phyloP scores from a whole-genome alignment of 2,888 invertebrate species.

The Sinotaia quadrata region DNA sequence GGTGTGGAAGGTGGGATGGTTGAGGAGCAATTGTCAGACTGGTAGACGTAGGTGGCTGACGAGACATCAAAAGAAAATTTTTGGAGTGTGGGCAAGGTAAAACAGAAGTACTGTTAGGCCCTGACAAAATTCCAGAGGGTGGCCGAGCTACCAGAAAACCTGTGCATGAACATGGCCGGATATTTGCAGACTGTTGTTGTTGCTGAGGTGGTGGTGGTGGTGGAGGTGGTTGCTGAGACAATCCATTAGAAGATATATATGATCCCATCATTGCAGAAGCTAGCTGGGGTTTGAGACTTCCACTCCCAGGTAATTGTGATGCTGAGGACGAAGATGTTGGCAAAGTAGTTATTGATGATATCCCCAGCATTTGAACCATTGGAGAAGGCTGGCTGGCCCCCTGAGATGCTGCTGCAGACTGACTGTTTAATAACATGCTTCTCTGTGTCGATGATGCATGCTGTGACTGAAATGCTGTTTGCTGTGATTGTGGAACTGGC shows the following conservation, averaged over 20 bases:
- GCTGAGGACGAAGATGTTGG: neutral
- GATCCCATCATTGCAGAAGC: neutral
- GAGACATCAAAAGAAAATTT: no score
- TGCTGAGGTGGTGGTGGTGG: neutral
- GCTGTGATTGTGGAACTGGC: no score
- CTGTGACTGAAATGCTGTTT: no score
- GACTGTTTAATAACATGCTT: no score
- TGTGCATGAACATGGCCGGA: neutral
- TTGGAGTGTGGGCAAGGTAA: no score
- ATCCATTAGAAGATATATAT: neutral
- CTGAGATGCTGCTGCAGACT: neutral
- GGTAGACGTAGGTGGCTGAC: neutral
- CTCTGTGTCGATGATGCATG: no score
- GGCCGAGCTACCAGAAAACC: neutral
- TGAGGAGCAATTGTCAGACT: neutral
- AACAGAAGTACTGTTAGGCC: no score
- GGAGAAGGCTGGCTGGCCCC: neutral
- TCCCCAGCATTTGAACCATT: neutral
- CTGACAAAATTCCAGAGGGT: no score
- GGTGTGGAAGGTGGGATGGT: slow-evolving; percentile 4
- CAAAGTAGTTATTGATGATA: neutral
- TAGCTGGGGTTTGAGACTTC: neutral
- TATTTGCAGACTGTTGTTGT: no score
- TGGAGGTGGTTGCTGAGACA: neutral
- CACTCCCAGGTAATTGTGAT: neutral